These are phyloP conservation scores for Sander vitreus DNA, from an alignment of 2,113 vertebrate genomes.

Conservation along the genomic window DNA sequence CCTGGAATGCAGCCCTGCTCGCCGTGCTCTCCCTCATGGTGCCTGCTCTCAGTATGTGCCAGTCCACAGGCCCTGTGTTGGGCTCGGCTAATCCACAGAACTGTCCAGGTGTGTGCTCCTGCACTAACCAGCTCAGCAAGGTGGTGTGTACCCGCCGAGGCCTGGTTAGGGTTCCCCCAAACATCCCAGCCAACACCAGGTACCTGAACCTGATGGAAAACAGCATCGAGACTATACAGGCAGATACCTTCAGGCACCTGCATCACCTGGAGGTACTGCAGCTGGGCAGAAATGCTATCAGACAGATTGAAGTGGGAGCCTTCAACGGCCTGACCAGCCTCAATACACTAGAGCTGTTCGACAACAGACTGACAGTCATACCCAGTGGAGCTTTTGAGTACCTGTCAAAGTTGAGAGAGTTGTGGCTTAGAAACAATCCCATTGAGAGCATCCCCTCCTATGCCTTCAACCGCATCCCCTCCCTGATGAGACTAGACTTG, in stretches of 20 bases:
- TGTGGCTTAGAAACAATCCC: slow-evolving; percentile 98
- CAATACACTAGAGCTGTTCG: slow-evolving; percentile 97
- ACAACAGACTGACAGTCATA: slow-evolving; percentile 98
- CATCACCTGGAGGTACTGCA: slow-evolving; percentile 98
- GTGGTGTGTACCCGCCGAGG: slow-evolving; percentile 97
- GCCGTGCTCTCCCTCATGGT: slow-evolving; percentile 93
- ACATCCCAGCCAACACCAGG: slow-evolving; percentile 94
- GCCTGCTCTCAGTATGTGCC: slow-evolving; percentile 91
- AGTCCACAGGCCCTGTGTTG: slow-evolving; percentile 78
- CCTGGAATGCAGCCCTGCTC: slow-evolving; percentile 94
- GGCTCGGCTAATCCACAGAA: slow-evolving; percentile 90
- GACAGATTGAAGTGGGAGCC: slow-evolving; percentile 98
- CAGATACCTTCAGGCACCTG: slow-evolving; percentile 95
- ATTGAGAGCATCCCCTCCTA: slow-evolving; percentile 99
- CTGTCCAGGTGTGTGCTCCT: slow-evolving; percentile 96
- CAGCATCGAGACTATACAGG: slow-evolving; percentile 96
- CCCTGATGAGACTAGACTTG: slow-evolving; percentile 95
- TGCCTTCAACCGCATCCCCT: slow-evolving; percentile 98
- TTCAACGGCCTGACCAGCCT: slow-evolving; percentile 98
- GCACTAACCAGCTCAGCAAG: slow-evolving; percentile 98
- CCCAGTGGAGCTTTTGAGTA: slow-evolving; percentile 99
- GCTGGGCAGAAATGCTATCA: slow-evolving; percentile 95
- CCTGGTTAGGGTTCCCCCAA: slow-evolving; percentile 91
- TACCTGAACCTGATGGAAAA: slow-evolving; percentile 99
- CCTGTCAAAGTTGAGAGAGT: slow-evolving; percentile 96